phyloP scores from a whole-genome alignment of 1,140 invertebrate genomes.

The Sinonovacula constricta region DNA sequence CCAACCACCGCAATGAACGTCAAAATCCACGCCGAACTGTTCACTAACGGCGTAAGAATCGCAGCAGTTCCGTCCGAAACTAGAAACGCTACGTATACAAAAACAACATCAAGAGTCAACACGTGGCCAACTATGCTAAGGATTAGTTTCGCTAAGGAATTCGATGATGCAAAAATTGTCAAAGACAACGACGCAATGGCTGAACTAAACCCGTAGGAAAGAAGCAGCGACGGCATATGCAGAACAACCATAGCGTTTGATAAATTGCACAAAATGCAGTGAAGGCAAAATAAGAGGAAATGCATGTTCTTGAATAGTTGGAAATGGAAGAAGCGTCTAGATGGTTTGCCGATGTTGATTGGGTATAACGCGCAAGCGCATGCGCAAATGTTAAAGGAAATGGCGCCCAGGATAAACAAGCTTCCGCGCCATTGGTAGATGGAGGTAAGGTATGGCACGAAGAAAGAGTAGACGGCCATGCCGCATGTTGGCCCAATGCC shows the following conservation, averaged over 20 bases:
- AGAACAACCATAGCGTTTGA: slow-evolving; percentile 31
- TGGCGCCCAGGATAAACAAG: slow-evolving; percentile 23
- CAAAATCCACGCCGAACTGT: too few species aligned
- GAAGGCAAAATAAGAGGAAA: slow-evolving; percentile 2
- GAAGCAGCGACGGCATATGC: slow-evolving; percentile 21
- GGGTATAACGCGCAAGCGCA: slow-evolving; percentile 9
- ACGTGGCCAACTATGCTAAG: too few species aligned
- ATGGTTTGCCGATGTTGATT: neutral
- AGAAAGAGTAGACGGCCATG: slow-evolving; percentile 15
- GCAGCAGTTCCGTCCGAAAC: too few species aligned
- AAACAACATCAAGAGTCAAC: too few species aligned
- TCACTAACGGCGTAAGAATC: too few species aligned
- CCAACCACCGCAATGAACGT: too few species aligned
- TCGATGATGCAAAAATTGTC: too few species aligned
- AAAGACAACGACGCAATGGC: too few species aligned
- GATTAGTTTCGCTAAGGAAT: too few species aligned
- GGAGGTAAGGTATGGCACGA: slow-evolving; percentile 8
- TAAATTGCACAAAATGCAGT: slow-evolving; percentile 32
- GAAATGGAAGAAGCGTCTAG: neutral
- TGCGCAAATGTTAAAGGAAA: slow-evolving; percentile 22
- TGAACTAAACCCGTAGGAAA: too few species aligned
- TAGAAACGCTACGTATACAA: too few species aligned
- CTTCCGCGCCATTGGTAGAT: slow-evolving; percentile 8
- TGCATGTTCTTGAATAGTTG: slow-evolving; percentile 1
- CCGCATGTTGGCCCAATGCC: slow-evolving; percentile 22